Evolutionary conservation across 2,888 invertebrate genomes (phyloP).

Genomic region (Mongoloraphidia duomilia): DNA sequence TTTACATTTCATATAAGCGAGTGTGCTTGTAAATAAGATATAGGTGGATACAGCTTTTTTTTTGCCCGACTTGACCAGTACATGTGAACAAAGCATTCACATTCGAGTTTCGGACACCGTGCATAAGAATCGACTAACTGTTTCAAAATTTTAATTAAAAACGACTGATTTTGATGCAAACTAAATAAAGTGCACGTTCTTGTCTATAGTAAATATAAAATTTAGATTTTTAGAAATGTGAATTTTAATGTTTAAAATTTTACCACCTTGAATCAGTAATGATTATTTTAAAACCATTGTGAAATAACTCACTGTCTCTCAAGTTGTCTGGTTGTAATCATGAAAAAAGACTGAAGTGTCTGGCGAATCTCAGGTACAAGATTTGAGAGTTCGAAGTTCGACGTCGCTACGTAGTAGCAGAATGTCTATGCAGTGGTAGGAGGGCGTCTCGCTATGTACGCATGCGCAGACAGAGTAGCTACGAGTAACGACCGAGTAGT

Average conservation of each 20-base stretch:
- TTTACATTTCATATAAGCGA: too few relatives aligned
- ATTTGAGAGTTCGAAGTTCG: conserved; percentile 12
- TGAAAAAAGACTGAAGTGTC: conserved; percentile 18
- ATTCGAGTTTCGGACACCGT: too few relatives aligned
- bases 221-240: not conserved
- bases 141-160: too few relatives aligned
- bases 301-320: conserved; percentile 29
- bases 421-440: conserved; percentile 27
- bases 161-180: too few relatives aligned
- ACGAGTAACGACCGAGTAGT: too few relatives aligned
- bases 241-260: not conserved
- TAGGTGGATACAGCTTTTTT: too few relatives aligned
- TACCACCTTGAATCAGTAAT: not conserved
- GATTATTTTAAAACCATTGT: conserved; percentile 1
- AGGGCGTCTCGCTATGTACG: conserved; percentile 15
- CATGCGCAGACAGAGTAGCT: not conserved
- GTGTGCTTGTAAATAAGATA: too few relatives aligned
- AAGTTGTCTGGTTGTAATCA: conserved; percentile 20
- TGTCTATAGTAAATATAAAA: not conserved
- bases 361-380: conserved; percentile 24
- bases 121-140: too few relatives aligned
- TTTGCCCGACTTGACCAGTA: too few relatives aligned
- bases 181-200: too few relatives aligned
- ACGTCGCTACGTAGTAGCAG: conserved; percentile 23
- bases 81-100: too few relatives aligned